phyloP scores from a whole-genome alignment of 1,140 invertebrate genomes.

The Harpegnathos saltator region DNA sequence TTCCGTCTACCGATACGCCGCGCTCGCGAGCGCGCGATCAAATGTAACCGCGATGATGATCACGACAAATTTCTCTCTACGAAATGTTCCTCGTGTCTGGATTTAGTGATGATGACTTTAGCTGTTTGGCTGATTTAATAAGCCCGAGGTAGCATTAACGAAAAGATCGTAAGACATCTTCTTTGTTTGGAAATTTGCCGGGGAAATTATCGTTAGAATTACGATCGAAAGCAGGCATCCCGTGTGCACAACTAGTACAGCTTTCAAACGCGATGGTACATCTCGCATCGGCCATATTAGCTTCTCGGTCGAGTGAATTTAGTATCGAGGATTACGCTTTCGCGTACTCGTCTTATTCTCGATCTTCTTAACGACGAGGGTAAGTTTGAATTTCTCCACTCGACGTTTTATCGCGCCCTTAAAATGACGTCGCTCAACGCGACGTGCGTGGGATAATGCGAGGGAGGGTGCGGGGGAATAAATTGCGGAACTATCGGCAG shows the following conservation, averaged over 20 bases:
- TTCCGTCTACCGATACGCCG: not conserved
- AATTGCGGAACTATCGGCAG: slow-evolving; percentile 79
- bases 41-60: slow-evolving; percentile 17
- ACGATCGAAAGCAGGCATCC: not conserved
- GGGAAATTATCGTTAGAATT: not conserved
- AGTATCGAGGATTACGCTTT: not conserved
- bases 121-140: not conserved
- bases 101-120: not conserved
- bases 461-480: slow-evolving; percentile 66
- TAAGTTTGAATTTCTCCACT: not conserved
- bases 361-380: slow-evolving; percentile 4
- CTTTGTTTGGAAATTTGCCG: not conserved
- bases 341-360: not conserved
- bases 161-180: not conserved
- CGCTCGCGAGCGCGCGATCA: slow-evolving; percentile 1
- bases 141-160: not conserved
- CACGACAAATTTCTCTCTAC: not conserved
- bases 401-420: slow-evolving; percentile 20
- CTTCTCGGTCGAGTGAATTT: not conserved
- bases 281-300: not conserved
- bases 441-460: slow-evolving; percentile 45
- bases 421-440: slow-evolving; percentile 10
- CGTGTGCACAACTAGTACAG: not conserved
- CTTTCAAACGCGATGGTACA: not conserved
- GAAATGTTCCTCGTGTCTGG: not conserved